Evolutionary conservation across 2,797 vertebrate species (phyloP).

Genomic region (Cyclura pinguis): DNA sequence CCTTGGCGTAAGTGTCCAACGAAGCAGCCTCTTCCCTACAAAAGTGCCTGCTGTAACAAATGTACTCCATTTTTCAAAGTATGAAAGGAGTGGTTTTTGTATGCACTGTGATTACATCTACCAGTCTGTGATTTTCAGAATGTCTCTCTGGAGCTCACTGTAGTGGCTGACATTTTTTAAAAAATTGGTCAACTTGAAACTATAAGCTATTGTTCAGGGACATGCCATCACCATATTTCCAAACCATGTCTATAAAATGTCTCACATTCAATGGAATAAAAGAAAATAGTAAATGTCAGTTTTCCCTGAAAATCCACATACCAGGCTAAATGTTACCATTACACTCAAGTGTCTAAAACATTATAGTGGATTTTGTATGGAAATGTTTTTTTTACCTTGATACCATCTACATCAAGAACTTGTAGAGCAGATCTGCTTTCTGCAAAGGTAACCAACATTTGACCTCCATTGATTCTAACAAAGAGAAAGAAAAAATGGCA

Average conservation of each 20-base stretch:
- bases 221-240: conserved; percentile 23
- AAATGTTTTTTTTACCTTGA: conserved; percentile 77
- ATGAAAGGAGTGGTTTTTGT: neutral
- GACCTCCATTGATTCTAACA: conserved; percentile 80
- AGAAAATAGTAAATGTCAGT: neutral
- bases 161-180: conserved; percentile 2
- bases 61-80: neutral
- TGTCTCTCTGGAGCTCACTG: neutral
- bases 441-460: conserved; percentile 85
- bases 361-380: conserved; percentile 26
- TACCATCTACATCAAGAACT: conserved; percentile 81
- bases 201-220: neutral
- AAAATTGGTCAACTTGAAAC: neutral
- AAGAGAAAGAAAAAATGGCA: conserved; percentile 6
- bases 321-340: neutral
- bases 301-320: conserved; percentile 16
- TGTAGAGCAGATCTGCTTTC: conserved; percentile 83
- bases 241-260: conserved; percentile 20
- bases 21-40: too few species aligned
- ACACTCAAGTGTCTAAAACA: neutral
- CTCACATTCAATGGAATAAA: conserved; percentile 30
- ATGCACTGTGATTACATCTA: neutral
- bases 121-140: neutral
- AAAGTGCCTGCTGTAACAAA: neutral
- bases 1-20: too few species aligned